Percentiles rank a stretch among this genome's conserved stretches.
Evolutionary conservation across 1,140 invertebrate species (phyloP).

Genomic region (Solen grandis): DNA sequence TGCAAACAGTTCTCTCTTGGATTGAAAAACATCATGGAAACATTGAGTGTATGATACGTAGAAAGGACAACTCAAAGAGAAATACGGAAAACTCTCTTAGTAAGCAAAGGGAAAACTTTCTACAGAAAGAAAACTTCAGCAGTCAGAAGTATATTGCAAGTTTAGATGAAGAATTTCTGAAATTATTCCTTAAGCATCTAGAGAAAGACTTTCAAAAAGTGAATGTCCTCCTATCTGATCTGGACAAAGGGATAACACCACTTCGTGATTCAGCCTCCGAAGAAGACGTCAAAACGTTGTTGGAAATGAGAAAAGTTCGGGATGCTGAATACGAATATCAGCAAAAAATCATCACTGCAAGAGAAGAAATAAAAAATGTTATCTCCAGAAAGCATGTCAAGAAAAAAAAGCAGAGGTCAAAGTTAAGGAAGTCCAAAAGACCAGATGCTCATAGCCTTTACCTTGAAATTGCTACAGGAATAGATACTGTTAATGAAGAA

Average conservation of each 20-base stretch:
- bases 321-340: slow-evolving; percentile 7
- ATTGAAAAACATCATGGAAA: slow-evolving; percentile 44
- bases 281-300: not conserved
- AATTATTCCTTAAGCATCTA: slow-evolving; percentile 32
- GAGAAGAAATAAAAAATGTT: slow-evolving; percentile 53
- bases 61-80: slow-evolving; percentile 39
- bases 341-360: slow-evolving; percentile 12
- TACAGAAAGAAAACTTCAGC: slow-evolving; percentile 36
- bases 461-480: slow-evolving; percentile 32
- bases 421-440: slow-evolving; percentile 3
- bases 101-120: slow-evolving; percentile 33
- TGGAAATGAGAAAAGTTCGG: not conserved
- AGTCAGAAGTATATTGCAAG: slow-evolving; percentile 27
- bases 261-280: slow-evolving; percentile 19
- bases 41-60: slow-evolving; percentile 39
- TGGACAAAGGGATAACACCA: slow-evolving; percentile 5
- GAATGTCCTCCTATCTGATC: slow-evolving; percentile 23
- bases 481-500: slow-evolving; percentile 27
- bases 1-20: not conserved
- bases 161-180: slow-evolving; percentile 22
- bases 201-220: slow-evolving; percentile 33
- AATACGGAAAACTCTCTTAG: slow-evolving; percentile 50
- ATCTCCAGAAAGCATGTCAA: slow-evolving; percentile 36
- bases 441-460: slow-evolving; percentile 34
- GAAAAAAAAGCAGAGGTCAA: slow-evolving; percentile 26